Base-by-base conservation (phyloP, 2,888 invertebrate genomes). In the Zaprionus bogoriensis region DNA sequence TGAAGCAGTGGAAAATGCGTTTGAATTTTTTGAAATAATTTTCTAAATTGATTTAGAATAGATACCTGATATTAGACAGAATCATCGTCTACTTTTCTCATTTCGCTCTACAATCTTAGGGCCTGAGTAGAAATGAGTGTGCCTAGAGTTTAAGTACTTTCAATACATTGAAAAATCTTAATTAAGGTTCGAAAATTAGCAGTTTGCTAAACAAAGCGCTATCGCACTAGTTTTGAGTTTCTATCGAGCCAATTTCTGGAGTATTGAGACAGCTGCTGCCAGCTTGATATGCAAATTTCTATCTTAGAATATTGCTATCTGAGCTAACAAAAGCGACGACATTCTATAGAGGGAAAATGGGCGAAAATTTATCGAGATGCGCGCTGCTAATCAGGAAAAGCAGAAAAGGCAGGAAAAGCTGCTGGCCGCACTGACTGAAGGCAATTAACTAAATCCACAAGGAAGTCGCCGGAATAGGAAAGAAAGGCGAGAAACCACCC, bases 391-490 rank as follows among this genome's bases (percentile, higher is more conserved):
- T 70, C 65, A 53, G 59, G 19, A 52, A 60, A 36, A 36, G 32
- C n/a, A n/a, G n/a, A n/a, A n/a, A n/a, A n/a, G n/a, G n/a, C n/a
- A n/a, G n/a, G n/a, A n/a, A n/a, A 47, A 42, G 45, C 63, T 42
- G 38, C 10, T 12, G 17, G 14, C 32, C 14, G n/a, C 12, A 39
- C 50, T 14, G 10, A 61, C 9, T 23, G 12, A 20, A 64, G 66
- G 87, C 71, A 80, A 80, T 80, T 80, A 80, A 74, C 82, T 71
- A 62, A 74, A 68, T 50, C 54, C 71, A 39, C 17, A 50, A 27
- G 44, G 20, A 46, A 32, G 17, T 28, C 36, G 20, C 4, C 7
- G n/a, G 14, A 12, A 23, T n/a, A n/a, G 19, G 36, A 4, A 9
- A 3, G 7, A 2, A 4, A 23, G 19, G 7, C 12, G 20, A 20